phyloP scores from a whole-genome alignment of 2,797 vertebrate species.

The Fratercula arctica region DNA sequence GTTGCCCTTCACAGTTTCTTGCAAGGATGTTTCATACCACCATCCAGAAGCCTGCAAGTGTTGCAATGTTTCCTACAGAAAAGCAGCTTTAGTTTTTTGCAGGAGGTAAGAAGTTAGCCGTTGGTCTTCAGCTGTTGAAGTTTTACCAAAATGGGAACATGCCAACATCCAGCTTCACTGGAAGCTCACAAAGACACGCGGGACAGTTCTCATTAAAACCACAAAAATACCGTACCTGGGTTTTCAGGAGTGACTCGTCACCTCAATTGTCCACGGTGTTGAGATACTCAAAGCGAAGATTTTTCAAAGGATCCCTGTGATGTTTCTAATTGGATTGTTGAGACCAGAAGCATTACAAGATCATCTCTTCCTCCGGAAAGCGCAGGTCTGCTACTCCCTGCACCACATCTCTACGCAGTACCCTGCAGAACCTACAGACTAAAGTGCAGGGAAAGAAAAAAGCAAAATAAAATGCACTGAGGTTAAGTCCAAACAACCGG shows the following conservation, averaged over 20 bases:
- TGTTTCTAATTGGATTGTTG: neutral
- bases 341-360: neutral
- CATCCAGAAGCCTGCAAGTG: neutral
- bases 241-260: neutral
- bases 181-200: neutral
- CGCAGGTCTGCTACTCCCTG: neutral
- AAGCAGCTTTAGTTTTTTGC: neutral
- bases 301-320: neutral
- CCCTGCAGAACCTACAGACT: neutral
- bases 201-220: neutral
- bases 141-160: neutral
- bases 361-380: neutral
- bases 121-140: neutral
- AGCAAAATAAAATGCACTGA: neutral
- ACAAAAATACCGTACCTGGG: too few relatives aligned
- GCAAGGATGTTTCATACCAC: neutral
- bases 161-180: neutral
- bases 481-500: neutral
- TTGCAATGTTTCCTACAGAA: neutral
- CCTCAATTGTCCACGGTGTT: accelerated
- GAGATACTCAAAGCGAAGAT: neutral
- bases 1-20: neutral
- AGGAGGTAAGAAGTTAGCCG: neutral
- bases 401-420: neutral
- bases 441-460: neutral